These are phyloP conservation scores for Archocentrus centrarchus DNA, from an alignment of 2,113 vertebrate species.

Conservation along the genomic window DNA sequence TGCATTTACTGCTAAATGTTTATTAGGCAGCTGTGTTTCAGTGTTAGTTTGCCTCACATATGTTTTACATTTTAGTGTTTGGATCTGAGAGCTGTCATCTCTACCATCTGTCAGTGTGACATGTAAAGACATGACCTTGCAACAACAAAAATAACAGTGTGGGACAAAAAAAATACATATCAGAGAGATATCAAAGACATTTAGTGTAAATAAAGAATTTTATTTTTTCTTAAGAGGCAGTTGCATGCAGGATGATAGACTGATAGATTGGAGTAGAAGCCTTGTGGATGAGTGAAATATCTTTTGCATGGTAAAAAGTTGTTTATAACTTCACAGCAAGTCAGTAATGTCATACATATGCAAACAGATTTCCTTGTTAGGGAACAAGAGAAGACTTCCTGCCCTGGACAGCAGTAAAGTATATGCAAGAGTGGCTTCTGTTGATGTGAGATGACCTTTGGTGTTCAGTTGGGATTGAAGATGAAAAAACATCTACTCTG, in stretches of 20 bases:
- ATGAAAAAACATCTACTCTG: slow-evolving; percentile 40
- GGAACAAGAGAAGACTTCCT: background rate
- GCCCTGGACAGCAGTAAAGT: background rate
- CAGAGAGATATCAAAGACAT: background rate
- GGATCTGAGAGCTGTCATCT: background rate
- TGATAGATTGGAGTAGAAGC: no score
- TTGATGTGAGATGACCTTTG: background rate
- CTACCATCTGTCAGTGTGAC: background rate
- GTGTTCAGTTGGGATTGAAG: background rate
- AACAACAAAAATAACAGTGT: background rate
- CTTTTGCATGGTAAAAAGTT: no score
- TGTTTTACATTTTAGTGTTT: background rate
- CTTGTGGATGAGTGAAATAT: no score
- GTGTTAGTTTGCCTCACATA: background rate
- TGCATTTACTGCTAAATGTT: background rate
- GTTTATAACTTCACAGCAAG: no score
- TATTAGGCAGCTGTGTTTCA: background rate
- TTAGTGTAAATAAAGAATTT: background rate
- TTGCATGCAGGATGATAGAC: background rate
- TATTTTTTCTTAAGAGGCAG: background rate
- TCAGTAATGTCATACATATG: background rate
- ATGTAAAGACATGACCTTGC: background rate
- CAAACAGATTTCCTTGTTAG: background rate
- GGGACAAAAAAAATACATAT: background rate
- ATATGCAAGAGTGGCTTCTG: background rate